Conservation (phyloP, 2,797 vertebrate genomes). For the Anniella stebbinsi region DNA sequence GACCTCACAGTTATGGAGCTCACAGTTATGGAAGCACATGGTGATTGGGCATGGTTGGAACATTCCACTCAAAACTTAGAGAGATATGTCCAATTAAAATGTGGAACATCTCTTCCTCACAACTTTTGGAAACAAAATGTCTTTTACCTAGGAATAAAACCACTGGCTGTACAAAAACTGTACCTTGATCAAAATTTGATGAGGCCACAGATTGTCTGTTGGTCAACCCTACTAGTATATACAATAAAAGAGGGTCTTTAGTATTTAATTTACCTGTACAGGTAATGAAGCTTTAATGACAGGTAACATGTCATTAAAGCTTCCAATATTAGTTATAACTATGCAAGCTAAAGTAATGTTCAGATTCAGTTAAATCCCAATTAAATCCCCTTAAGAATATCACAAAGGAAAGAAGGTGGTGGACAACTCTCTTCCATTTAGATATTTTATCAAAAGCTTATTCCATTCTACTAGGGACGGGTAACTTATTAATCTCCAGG, state of each 20-base stretch:
- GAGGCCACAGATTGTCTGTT: background rate
- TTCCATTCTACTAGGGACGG: no score
- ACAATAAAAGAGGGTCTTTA: background rate
- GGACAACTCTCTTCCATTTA: slow-evolving; percentile 23
- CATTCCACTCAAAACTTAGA: background rate
- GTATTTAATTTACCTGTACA: background rate
- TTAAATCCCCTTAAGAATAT: slow-evolving; percentile 37
- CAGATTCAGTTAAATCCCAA: slow-evolving; percentile 34
- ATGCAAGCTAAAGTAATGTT: slow-evolving; percentile 11
- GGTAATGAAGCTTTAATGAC: background rate
- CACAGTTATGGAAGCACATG: background rate
- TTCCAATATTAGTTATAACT: background rate
- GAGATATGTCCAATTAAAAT: background rate
- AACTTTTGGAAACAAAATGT: background rate
- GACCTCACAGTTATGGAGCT: background rate
- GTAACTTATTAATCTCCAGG: no score
- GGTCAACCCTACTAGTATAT: background rate
- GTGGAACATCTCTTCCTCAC: background rate
- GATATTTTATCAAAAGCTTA: slow-evolving; percentile 1
- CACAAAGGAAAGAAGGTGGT: background rate
- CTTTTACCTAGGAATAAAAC: background rate
- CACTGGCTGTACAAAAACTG: background rate
- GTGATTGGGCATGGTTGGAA: background rate
- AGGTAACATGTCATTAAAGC: background rate
- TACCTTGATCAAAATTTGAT: background rate